These are phyloP conservation scores for Drosophila lacicola DNA, from an alignment of 2,888 invertebrate species.

Conservation along the genomic window DNA sequence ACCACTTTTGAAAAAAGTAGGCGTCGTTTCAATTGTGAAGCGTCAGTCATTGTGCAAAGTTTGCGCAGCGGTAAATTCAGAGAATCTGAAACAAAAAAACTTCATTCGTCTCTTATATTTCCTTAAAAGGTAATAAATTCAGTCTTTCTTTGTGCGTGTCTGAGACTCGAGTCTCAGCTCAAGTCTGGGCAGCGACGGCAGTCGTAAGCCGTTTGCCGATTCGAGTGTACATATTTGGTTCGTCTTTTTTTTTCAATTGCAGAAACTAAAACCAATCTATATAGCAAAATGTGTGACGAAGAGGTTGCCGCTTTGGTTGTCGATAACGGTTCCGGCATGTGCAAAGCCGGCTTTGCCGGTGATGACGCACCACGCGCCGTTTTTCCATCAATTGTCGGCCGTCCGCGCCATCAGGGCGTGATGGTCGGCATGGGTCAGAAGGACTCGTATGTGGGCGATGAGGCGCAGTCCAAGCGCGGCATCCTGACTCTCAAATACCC, in stretches of 20 bases:
- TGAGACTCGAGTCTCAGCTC: constrained; percentile 8
- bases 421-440: constrained; percentile 98
- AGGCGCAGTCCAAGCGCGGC: constrained; percentile 93
- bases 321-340: constrained; percentile 97
- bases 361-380: constrained; percentile 95
- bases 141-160: constrained; percentile 48
- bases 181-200: constrained; percentile 6
- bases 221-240: constrained; percentile 50
- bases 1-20: constrained; percentile 75
- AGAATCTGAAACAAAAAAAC: constrained; percentile 39
- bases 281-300: constrained; percentile 94
- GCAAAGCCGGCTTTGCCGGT: constrained; percentile 97
- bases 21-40: constrained; percentile 72
- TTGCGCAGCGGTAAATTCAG: constrained; percentile 52
- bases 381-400: constrained; percentile 95
- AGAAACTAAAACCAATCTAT: constrained; percentile 65
- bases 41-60: constrained; percentile 68
- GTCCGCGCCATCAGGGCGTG: constrained; percentile 94
- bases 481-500: constrained; percentile 98
- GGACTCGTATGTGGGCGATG: constrained; percentile 94
- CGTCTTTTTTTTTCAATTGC: constrained; percentile 31
- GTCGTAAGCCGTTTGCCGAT: constrained; percentile 28
- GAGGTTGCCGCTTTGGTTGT: constrained; percentile 97
- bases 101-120: constrained; percentile 57
- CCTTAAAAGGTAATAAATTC: constrained; percentile 68